These are phyloP conservation scores for Ceuthmochares aereus DNA, from an alignment of 2,113 vertebrate species.

Conservation along the genomic window DNA sequence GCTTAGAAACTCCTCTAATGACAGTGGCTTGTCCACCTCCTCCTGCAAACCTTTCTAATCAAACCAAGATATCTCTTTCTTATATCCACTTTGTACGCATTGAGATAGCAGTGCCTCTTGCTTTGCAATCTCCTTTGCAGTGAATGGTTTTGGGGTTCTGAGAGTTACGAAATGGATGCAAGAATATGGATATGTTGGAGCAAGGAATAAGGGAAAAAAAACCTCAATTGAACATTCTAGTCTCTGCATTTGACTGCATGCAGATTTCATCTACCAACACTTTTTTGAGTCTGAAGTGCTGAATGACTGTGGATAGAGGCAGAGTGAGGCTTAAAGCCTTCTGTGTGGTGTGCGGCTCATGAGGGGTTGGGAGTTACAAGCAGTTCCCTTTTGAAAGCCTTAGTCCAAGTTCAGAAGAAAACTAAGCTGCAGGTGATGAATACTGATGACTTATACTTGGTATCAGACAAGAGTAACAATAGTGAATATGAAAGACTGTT, in stretches of 20 bases:
- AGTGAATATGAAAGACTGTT: conserved; percentile 27
- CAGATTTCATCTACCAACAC: background rate
- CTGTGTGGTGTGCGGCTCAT: background rate
- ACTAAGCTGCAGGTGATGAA: conserved; percentile 50
- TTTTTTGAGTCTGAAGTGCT: conserved; percentile 44
- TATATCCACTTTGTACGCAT: conserved; percentile 13
- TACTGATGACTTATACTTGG: conserved; percentile 45
- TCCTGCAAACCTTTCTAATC: background rate
- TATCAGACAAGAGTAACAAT: conserved; percentile 52
- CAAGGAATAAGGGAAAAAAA: conserved; percentile 4
- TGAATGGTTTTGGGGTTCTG: background rate
- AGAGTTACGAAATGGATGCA: background rate
- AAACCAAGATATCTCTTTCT: conserved; percentile 13
- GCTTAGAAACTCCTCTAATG: background rate
- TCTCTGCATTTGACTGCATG: background rate
- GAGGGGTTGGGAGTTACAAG: conserved; percentile 52
- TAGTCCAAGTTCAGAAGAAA: conserved; percentile 50
- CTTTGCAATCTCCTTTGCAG: conserved; percentile 15
- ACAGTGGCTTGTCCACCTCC: background rate
- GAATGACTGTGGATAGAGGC: conserved; percentile 46
- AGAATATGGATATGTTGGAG: conserved; percentile 9
- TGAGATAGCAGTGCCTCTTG: background rate
- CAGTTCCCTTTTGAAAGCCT: conserved; percentile 43
- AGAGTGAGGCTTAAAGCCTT: conserved; percentile 37
- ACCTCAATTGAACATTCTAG: conserved; percentile 46